phyloP scores from a whole-genome alignment of 37 sponge, comb jelly and placozoan species.

The Beroe ovata region DNA sequence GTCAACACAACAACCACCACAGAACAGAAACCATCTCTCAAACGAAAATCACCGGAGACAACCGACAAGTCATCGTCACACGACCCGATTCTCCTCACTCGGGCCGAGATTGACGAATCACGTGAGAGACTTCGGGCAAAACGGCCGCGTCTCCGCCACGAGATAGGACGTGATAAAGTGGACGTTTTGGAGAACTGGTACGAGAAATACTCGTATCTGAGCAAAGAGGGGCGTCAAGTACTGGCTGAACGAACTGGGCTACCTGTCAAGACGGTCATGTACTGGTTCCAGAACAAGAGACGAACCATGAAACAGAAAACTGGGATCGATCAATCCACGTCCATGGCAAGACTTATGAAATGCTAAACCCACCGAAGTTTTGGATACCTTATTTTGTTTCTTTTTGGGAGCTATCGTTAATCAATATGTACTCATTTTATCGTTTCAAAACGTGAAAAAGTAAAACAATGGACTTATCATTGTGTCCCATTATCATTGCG shows the following conservation, averaged over 20 bases:
- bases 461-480: no score
- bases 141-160: constrained; percentile 56
- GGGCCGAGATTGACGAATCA: constrained; percentile 24
- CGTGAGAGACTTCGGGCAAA: constrained; percentile 27
- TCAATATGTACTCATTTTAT: no score
- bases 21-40: background rate
- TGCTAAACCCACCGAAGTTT: no score
- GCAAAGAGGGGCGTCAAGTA: constrained; percentile 6
- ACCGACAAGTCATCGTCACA: background rate
- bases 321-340: constrained; percentile 50
- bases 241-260: constrained; percentile 39
- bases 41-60: background rate
- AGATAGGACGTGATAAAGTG: constrained; percentile 33
- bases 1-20: background rate
- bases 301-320: constrained; percentile 57
- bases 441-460: no score
- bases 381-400: no score
- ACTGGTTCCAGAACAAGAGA: constrained; percentile 66
- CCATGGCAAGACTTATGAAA: constrained; percentile 57
- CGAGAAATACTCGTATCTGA: constrained; percentile 51
- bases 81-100: constrained; percentile 28
- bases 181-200: constrained; percentile 34
- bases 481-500: no score
- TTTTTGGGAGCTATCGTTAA: no score
- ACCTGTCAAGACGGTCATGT: constrained; percentile 56